Evolutionary conservation across 2,888 invertebrate genomes (phyloP), one percentile per base, ranked within the genome.

Genomic region (Sphaerophoria rueppellii): DNA sequence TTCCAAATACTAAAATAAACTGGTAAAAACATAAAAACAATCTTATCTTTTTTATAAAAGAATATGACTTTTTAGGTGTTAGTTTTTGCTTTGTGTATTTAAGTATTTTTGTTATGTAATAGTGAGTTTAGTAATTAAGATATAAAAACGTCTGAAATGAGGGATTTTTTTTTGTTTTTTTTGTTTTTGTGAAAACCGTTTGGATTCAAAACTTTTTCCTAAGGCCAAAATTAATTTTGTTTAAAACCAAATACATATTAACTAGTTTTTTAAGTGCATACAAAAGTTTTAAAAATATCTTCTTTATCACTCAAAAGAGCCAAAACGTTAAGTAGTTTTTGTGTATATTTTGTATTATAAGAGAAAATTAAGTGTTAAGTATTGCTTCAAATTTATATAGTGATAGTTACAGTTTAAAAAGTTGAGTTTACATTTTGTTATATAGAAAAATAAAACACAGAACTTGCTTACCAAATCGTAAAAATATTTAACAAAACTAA

Each of bases 401-500:
- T 55, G 57, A 35, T 6, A 63, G n/a, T 35, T 55, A 55, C 32
- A 9, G 43, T 9, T 2, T 14, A 14, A 34, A 34, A 32, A 16
- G 7, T 24, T 50, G 50, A 63, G 55, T 37, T 72, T 55, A 61
- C 34, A 34, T 55, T 6, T 34, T 9, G 32, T 37, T 37, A 6
- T 46, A 54, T 34, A 60, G 24, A 71, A 55, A 65, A 70, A 52
- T 14, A 55, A 40, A 35, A 24, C 24, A 61, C 2, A 24, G 24
- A 24, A 24, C 24, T 61, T 5, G 46, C 37, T 75, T 60, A 65
- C 16, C 43, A 67, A 73, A 77, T 14, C 48, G 11, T 7, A 0
- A 69, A 48, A 34, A 57, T 16, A 70, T 54, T 48, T 69, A 74
- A 69, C 48, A 74, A 74, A 55, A 55, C n/a, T n/a, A 61, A 55